Evolutionary conservation across 2,113 vertebrate species (phyloP), one percentile per base, ranked within the genome.

Genomic region (Myiopsitta monachus): DNA sequence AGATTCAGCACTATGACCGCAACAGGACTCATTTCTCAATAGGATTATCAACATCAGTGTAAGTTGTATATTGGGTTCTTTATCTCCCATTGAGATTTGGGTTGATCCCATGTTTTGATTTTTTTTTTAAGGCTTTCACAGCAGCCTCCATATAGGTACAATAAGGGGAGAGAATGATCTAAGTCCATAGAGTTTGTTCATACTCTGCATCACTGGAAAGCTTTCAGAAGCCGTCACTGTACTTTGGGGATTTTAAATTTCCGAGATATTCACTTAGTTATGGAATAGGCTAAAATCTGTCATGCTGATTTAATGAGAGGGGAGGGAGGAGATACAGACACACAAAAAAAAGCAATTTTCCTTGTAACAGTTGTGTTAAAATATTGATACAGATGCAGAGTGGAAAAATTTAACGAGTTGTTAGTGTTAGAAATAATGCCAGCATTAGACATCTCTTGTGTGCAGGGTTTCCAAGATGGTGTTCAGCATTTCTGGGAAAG

Each of bases 321-420:
- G 84, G 74, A 90, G 76, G 86, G 70, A 94, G 94, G 85, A 94
- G 90, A 80, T 62, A 39, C n/a, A 90, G 70, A 51, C 83, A 55
- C 86, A 87, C 66, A 69, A 79, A 96, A 92, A 95, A 96, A 95
- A 83, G 88, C 92, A 91, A 94, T 96, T 96, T 97, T 97, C 88
- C 93, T 92, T 94, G 88, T 96, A 97, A 97, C 88, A 80, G 74
- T 94, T 95, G 86, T 96, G 93, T 97, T 97, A 96, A 97, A 97
- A 97, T 97, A 97, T 97, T 97, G 96, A 97, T 97, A 97, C 92
- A 91, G 95, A 95, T 79, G 94, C 91, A 72, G 61, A 94, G 95
- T 93, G 79, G 88, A 91, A 92, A 94, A 92, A 97, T 88, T 94
- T 95, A 97, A 96, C 87, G 86, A 91, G 84, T 93, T 79, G 89